A percentile compares a stretch with the other conserved stretches of the same genome.
Conservation (phyloP, 2,888 invertebrate genomes). For the Trachelus troglodyta region DNA sequence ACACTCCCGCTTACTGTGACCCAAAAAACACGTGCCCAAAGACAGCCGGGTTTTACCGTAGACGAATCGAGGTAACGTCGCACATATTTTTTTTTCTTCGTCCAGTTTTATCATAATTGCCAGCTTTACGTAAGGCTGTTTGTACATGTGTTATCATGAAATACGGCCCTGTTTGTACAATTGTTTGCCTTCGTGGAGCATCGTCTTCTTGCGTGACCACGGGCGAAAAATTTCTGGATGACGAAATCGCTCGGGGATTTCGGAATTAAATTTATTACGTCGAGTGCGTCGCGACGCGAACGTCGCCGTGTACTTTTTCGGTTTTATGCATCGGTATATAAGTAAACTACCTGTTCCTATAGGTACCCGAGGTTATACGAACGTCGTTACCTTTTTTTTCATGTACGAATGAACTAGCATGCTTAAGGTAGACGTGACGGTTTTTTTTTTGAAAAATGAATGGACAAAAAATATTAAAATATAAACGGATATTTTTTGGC, state of each 20-base stretch:
- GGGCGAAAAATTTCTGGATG: constrained; percentile 46
- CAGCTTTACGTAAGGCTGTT: constrained; percentile 64
- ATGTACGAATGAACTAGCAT: not conserved
- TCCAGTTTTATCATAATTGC: constrained; percentile 63
- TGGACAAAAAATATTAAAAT: not conserved
- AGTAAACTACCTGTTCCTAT: not conserved
- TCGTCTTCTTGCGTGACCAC: constrained; percentile 54
- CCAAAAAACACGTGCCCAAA: constrained; percentile 19
- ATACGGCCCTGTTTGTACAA: constrained; percentile 64
- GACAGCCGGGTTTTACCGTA: constrained; percentile 29
- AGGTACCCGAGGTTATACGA: not conserved
- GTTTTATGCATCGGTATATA: constrained; percentile 12
- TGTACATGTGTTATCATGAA: constrained; percentile 65
- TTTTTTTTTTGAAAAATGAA: not conserved
- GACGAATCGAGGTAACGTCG: constrained; percentile 31
- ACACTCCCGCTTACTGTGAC: not conserved
- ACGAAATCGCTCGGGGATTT: constrained; percentile 34
- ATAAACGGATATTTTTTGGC: not conserved
- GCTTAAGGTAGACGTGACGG: not conserved
- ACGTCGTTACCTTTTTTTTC: not conserved
- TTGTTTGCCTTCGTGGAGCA: constrained; percentile 56
- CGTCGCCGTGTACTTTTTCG: constrained; percentile 12
- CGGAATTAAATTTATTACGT: constrained; percentile 36
- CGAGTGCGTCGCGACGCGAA: constrained; percentile 17
- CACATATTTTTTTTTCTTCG: constrained; percentile 40